Conservation (phyloP, 2,888 invertebrate genomes). For the Cremastinae sp. region DNA sequence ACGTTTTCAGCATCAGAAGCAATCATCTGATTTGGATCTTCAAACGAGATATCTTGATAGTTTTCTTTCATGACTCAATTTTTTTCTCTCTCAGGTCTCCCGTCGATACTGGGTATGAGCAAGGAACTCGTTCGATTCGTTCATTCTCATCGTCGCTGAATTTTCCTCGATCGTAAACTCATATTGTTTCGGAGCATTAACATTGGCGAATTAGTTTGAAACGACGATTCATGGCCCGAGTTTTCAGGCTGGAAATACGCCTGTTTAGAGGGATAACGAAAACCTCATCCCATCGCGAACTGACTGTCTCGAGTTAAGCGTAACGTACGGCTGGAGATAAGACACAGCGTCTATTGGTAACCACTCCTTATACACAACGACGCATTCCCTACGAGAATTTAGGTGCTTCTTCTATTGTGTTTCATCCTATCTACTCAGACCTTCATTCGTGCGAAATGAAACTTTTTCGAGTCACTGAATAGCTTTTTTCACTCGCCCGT, state of each 20-base stretch:
- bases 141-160: conserved; percentile 24
- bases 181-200: conserved; percentile 65
- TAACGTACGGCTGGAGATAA: conserved; percentile 69
- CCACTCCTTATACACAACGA: conserved; percentile 37
- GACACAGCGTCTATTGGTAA: conserved; percentile 66
- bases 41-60: no score
- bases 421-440: conserved; percentile 18
- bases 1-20: no score
- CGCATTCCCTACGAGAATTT: conserved; percentile 67
- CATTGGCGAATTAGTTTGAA: conserved; percentile 70
- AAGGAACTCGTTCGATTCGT: neutral
- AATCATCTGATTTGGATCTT: no score
- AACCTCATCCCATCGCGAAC: conserved; percentile 16
- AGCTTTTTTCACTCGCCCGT: conserved; percentile 17
- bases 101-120: neutral
- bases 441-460: conserved; percentile 54
- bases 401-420: conserved; percentile 57
- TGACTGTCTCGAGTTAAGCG: conserved; percentile 65
- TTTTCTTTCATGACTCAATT: no score
- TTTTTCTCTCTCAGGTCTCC: conserved; percentile 7
- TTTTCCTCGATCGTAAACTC: conserved; percentile 61
- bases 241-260: conserved; percentile 31
- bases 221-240: conserved; percentile 69
- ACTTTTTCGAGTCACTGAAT: conserved; percentile 55
- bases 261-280: conserved; percentile 28